Percentiles rank a stretch among this genome's conserved stretches.
phyloP scores from a whole-genome alignment of 2,888 invertebrate genomes.

The Eristalis pertinax region DNA sequence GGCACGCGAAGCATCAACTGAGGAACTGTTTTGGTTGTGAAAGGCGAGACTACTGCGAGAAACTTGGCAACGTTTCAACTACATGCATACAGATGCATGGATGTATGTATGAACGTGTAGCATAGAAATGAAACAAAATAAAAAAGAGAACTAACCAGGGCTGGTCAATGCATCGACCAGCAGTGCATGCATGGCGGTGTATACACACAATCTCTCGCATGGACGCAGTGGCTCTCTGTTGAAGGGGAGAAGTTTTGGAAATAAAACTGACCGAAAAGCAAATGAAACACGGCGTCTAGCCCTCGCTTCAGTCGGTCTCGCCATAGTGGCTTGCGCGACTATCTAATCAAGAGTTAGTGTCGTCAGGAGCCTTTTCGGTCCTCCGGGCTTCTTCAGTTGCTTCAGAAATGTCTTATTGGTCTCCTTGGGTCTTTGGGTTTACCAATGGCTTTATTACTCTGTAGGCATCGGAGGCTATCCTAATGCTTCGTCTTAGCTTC shows the following conservation, averaged over 20 bases:
- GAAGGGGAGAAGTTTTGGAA: neutral
- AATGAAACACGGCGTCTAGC: too few relatives aligned
- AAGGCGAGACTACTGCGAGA: slow-evolving; percentile 36
- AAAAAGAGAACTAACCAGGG: neutral
- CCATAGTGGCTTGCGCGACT: too few relatives aligned
- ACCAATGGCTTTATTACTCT: too few relatives aligned
- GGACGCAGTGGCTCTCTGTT: neutral
- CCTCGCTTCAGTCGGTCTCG: too few relatives aligned
- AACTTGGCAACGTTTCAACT: slow-evolving; percentile 50
- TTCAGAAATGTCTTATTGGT: too few relatives aligned
- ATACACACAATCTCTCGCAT: neutral
- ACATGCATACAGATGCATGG: neutral
- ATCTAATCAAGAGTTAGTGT: too few relatives aligned
- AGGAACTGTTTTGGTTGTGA: slow-evolving; percentile 62
- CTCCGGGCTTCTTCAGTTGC: too few relatives aligned
- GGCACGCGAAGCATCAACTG: slow-evolving; percentile 7
- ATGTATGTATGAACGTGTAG: neutral
- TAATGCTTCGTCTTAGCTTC: too few relatives aligned
- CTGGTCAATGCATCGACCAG: neutral
- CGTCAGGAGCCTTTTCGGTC: too few relatives aligned
- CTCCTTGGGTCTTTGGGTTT: too few relatives aligned
- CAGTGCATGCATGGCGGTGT: neutral
- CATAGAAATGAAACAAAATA: neutral
- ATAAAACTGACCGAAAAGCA: too few relatives aligned
- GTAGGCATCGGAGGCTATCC: too few relatives aligned